Evolutionary conservation across 1,140 invertebrate species (phyloP).

Genomic region (Drosophila guanche): DNA sequence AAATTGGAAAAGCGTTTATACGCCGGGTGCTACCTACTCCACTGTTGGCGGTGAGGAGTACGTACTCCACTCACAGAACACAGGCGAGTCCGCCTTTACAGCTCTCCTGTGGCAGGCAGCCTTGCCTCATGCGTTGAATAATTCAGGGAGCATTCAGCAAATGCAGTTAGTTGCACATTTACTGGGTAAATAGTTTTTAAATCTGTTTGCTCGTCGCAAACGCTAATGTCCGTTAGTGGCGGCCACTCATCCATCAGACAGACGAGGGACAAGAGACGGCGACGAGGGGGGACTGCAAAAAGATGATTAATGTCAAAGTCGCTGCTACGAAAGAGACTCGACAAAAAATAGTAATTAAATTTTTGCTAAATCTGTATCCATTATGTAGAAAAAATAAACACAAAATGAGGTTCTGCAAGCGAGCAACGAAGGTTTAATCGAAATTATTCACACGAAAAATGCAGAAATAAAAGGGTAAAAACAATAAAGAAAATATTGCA

Average conservation of each 20-base stretch:
- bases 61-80: too few relatives aligned
- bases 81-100: too few relatives aligned
- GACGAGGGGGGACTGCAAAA: not conserved
- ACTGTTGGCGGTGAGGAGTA: too few relatives aligned
- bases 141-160: conserved; percentile 36
- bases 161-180: conserved; percentile 50
- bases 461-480: conserved; percentile 30
- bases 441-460: conserved; percentile 56
- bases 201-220: conserved; percentile 23
- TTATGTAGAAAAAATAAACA: conserved; percentile 33
- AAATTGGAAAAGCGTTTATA: conserved; percentile 64
- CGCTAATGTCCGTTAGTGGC: conserved; percentile 28
- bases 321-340: conserved; percentile 1
- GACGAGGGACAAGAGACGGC: conserved; percentile 19
- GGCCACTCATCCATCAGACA: conserved; percentile 10
- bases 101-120: not conserved
- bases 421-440: conserved; percentile 39
- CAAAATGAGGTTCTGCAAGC: conserved; percentile 31
- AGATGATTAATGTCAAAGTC: conserved; percentile 52
- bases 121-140: conserved; percentile 19
- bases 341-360: conserved; percentile 37
- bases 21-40: too few relatives aligned
- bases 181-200: conserved; percentile 36
- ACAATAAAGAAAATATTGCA: conserved; percentile 33
- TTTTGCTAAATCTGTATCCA: conserved; percentile 43